Evolutionary conservation across 2,797 vertebrate genomes (phyloP).

Genomic region (Parauchenoglanis ngamensis): DNA sequence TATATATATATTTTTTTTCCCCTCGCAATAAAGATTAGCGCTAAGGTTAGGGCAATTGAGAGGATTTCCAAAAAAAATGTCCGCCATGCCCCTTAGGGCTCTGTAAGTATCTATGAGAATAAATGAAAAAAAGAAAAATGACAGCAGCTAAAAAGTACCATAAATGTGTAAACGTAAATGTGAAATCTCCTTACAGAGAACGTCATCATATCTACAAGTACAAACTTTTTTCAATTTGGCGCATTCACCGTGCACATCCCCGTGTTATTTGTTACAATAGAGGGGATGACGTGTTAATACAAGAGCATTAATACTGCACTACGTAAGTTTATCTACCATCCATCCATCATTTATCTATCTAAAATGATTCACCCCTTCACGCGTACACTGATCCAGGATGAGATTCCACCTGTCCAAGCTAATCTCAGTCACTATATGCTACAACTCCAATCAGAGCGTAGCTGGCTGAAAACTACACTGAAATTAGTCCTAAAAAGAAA

Average conservation of each 20-base stretch:
- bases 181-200: background rate
- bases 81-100: too few species aligned
- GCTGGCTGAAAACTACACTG: background rate
- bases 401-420: background rate
- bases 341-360: background rate
- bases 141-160: background rate
- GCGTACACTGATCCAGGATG: background rate
- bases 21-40: too few species aligned
- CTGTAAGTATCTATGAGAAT: background rate
- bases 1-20: too few species aligned
- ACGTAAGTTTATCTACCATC: background rate
- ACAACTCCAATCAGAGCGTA: background rate
- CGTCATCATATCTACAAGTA: background rate
- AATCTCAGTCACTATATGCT: background rate
- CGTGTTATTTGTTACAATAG: background rate
- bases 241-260: background rate
- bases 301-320: background rate
- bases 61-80: too few species aligned
- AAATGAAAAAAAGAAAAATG: background rate
- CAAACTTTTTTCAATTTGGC: background rate
- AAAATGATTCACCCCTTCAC: background rate
- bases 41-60: too few species aligned
- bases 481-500: background rate
- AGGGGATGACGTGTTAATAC: background rate
- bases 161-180: too few species aligned